Percentiles rank a stretch among this genome's conserved stretches.
Evolutionary conservation across 2,797 vertebrate genomes (phyloP).

Genomic region (Gila robusta): DNA sequence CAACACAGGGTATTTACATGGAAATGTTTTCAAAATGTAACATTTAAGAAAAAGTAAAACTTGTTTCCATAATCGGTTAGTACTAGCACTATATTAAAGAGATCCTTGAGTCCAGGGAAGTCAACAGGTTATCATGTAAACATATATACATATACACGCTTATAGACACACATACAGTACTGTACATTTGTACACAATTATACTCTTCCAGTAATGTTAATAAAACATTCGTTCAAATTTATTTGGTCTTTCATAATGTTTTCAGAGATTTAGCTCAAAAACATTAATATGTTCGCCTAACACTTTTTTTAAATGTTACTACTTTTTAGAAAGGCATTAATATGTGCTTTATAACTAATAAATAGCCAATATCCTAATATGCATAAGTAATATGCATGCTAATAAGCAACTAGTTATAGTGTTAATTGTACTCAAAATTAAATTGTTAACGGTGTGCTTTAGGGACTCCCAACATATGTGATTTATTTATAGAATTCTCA

Average conservation of each 20-base stretch:
- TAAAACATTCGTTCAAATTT: background rate
- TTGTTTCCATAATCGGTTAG: background rate
- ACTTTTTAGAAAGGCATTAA: background rate
- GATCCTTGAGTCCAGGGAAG: too few relatives aligned
- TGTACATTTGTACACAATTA: too few relatives aligned
- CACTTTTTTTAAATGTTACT: background rate
- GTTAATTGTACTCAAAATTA: too few relatives aligned
- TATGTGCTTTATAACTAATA: background rate
- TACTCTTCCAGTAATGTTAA: too few relatives aligned
- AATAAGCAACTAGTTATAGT: too few relatives aligned
- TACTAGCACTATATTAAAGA: background rate
- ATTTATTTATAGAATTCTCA: background rate
- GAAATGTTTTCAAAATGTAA: background rate
- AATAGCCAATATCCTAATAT: too few relatives aligned
- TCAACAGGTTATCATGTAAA: too few relatives aligned
- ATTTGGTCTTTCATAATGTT: background rate
- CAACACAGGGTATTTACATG: background rate
- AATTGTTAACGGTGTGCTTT: background rate
- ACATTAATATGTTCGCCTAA: background rate
- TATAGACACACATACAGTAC: too few relatives aligned
- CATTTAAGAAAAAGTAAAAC: background rate
- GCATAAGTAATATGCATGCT: too few relatives aligned
- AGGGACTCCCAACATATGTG: background rate
- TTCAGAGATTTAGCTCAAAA: background rate
- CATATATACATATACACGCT: too few relatives aligned